These are phyloP conservation scores for Myotis daubentonii DNA, from an alignment of 2,797 vertebrate genomes.

Conservation along the genomic window DNA sequence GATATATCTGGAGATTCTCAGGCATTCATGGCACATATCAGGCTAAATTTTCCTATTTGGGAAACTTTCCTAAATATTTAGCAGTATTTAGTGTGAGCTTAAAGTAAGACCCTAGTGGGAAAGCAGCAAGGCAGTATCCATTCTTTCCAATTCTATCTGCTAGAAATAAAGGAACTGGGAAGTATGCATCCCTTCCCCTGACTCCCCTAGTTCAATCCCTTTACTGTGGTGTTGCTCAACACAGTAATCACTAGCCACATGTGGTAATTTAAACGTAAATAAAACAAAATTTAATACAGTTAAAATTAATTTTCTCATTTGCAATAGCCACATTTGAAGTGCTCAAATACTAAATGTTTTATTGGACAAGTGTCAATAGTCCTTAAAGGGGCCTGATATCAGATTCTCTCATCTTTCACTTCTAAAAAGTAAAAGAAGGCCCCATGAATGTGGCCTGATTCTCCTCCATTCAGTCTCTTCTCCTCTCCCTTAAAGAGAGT, in stretches of 20 bases:
- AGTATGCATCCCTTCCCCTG: fast-evolving
- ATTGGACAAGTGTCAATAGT: background rate
- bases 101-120: background rate
- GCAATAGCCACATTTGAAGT: background rate
- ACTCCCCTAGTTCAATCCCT: background rate
- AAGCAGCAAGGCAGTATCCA: background rate
- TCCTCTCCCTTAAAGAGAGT: background rate
- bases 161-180: background rate
- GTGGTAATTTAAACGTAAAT: background rate
- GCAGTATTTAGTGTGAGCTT: background rate
- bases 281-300: background rate
- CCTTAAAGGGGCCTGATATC: background rate
- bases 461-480: background rate
- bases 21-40: background rate
- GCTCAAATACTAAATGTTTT: background rate
- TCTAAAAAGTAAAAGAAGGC: background rate
- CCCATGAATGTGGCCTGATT: background rate
- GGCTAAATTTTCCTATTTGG: background rate
- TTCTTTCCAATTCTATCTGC: background rate
- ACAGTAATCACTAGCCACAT: background rate
- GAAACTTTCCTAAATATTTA: background rate
- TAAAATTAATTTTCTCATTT: background rate
- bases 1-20: background rate
- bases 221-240: background rate
- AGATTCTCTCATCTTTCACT: background rate